phyloP scores from a whole-genome alignment of 2,113 vertebrate species.

The Taxidea taxus region DNA sequence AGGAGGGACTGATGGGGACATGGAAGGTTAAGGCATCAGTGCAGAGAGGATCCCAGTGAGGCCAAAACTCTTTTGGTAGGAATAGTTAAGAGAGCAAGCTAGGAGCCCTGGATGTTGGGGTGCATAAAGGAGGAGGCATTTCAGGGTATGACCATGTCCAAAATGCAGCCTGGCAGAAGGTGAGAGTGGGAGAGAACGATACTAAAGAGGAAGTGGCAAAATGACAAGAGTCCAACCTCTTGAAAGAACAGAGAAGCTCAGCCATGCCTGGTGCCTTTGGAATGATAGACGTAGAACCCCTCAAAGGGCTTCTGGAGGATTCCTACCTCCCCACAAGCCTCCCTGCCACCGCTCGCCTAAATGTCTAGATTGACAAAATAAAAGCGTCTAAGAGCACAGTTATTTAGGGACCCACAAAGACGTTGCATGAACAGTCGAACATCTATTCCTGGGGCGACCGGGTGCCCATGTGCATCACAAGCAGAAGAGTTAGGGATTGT shows the following conservation, averaged over 20 bases:
- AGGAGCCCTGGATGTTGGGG: background rate
- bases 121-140: too few relatives aligned
- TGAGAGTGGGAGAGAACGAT: fast-evolving
- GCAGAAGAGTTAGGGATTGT: background rate
- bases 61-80: background rate
- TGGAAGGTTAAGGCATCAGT: background rate
- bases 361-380: background rate
- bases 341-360: background rate
- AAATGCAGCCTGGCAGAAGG: background rate
- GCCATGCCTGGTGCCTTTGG: background rate
- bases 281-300: background rate
- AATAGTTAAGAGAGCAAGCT: background rate
- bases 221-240: background rate
- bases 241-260: background rate
- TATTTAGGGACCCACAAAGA: background rate
- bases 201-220: background rate
- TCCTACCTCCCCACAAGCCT: background rate
- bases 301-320: background rate
- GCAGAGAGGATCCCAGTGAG: background rate
- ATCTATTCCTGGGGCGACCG: background rate
- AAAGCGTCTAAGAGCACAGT: background rate
- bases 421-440: background rate
- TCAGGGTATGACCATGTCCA: fast-evolving
- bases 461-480: background rate
- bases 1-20: background rate